Base-by-base conservation (phyloP, 1,140 invertebrate species). In the Diorhabda elongata region DNA sequence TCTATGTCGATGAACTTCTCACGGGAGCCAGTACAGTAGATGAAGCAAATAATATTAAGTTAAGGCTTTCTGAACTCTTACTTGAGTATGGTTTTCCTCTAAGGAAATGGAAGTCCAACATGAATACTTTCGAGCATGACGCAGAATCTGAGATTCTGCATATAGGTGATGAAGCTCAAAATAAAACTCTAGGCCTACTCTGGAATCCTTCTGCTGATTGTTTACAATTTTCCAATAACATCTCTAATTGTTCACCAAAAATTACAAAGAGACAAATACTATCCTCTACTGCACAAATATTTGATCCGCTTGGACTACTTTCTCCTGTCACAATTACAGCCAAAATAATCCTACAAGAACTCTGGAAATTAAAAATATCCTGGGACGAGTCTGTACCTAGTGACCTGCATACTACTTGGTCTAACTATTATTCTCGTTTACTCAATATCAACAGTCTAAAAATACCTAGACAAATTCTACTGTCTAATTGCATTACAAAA, bases 321-420 rank as follows among this genome's bases (percentile, higher is more conserved):
- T 44, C 43, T 2, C 67, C 67, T 44, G 60, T 62, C 2, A 47
- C 45, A 6, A 62, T 68, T 11, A 62, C 8, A 45, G 59, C 67
- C 4, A 68, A 68, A 52, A 26, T 68, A 9, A 68, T 68, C 42
- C 26, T 68, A 26, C 67, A 68, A 68, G 60, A 61, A 62, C n/a
- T 68, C 7, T 68, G 67, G 67, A 68, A 62, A 42, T n/a, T 68
- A 3, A 41, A 60, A 41, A 8, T 68, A 4, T 42, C 5, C 41
- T 68, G 58, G 59, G 66, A 68, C 43, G 67, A 68, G 41, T 67
- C 73, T n/a, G 4, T 82, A 0, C 75, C 78, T 6, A n/a, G 26
- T n/a, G 47, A 72, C 26, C 41, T 75, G 41, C 61, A 71, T 45
- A 66, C 67, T 4, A 42, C 6, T 3, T 74, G 69, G 73, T 41